phyloP scores from a whole-genome alignment of 2,113 vertebrate species.

The Cricetomys ansorgei region DNA sequence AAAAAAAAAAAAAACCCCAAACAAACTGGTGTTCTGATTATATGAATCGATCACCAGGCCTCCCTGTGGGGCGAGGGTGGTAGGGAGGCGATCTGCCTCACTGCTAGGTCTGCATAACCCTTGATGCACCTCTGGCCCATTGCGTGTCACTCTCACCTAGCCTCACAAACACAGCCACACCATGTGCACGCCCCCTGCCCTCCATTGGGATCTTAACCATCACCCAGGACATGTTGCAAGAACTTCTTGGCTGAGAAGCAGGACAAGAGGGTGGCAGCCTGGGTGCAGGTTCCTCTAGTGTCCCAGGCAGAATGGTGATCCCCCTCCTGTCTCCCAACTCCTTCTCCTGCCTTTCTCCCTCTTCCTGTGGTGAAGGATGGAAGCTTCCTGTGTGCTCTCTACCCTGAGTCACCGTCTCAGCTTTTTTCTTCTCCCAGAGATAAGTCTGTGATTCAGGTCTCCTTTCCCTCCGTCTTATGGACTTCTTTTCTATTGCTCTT shows the following conservation, averaged over 20 bases:
- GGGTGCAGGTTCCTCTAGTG: neutral
- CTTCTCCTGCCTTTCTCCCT: neutral
- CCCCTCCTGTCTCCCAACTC: neutral
- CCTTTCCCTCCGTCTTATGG: neutral
- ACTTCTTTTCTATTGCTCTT: neutral
- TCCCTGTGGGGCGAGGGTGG: neutral
- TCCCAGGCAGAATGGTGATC: neutral
- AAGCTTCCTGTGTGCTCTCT: neutral
- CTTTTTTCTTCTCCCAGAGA: neutral
- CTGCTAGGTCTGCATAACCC: neutral
- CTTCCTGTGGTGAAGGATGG: too few species aligned
- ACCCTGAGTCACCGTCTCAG: neutral
- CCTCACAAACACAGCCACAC: neutral
- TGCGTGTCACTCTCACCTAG: neutral
- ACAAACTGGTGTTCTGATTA: neutral
- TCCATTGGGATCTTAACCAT: neutral
- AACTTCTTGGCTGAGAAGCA: neutral
- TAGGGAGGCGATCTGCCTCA: neutral
- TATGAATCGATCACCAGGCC: neutral
- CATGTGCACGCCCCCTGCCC: neutral
- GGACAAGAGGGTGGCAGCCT: neutral
- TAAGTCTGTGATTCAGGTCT: neutral
- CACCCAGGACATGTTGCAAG: neutral
- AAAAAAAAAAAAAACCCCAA: neutral
- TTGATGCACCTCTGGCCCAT: neutral